Conservation (phyloP, 2,113 vertebrate genomes). For the Dromas ardeola region DNA sequence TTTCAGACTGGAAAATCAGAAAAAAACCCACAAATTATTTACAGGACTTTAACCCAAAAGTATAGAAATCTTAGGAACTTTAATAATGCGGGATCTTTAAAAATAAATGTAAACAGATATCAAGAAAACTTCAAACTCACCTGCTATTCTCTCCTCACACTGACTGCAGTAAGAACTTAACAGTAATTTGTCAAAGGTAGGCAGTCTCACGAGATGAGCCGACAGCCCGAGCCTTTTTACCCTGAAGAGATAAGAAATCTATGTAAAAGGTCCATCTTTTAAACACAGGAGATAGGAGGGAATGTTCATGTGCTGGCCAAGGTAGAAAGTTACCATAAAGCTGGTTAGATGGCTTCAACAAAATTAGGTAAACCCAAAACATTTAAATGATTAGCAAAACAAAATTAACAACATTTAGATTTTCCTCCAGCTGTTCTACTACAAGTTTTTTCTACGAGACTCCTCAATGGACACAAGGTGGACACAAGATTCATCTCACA, state of each 20-base stretch:
- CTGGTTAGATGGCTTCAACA: background rate
- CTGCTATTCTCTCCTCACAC: background rate
- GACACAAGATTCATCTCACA: background rate
- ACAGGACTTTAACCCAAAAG: background rate
- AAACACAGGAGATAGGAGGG: background rate
- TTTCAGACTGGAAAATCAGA: background rate
- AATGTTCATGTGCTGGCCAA: background rate
- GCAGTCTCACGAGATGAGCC: background rate
- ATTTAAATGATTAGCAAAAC: background rate
- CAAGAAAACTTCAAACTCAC: background rate
- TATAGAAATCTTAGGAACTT: background rate
- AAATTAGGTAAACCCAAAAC: background rate
- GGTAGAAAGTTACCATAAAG: background rate
- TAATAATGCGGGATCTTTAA: background rate
- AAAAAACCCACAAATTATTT: background rate
- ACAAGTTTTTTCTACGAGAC: background rate
- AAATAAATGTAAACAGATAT: background rate
- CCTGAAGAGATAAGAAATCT: background rate
- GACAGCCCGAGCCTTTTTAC: background rate
- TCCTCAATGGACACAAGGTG: background rate
- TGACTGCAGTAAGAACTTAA: background rate
- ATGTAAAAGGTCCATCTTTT: background rate
- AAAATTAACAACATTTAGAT: background rate
- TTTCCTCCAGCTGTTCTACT: background rate
- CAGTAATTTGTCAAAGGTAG: background rate